Conservation (phyloP, 2,113 vertebrate species). For the Lagopus leucura region DNA sequence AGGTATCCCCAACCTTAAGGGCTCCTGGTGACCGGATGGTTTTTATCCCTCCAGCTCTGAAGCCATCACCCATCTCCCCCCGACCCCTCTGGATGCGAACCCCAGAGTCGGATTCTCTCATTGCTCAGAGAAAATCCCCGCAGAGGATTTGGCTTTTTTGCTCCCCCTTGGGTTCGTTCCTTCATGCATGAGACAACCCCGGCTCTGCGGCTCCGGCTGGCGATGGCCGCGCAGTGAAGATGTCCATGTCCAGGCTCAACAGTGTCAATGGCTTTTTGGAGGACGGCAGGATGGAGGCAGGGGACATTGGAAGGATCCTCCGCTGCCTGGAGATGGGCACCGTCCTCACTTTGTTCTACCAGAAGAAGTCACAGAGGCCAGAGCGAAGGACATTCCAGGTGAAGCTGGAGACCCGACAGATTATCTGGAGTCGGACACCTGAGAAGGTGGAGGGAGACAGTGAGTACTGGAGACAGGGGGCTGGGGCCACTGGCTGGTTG, state of each 20-base stretch:
- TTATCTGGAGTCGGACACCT: constrained; percentile 82
- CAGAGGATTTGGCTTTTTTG: neutral
- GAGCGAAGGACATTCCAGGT: constrained; percentile 88
- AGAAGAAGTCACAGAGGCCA: constrained; percentile 88
- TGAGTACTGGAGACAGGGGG: constrained; percentile 61
- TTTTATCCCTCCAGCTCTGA: neutral
- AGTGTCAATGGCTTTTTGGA: constrained; percentile 84
- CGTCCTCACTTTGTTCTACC: constrained; percentile 86
- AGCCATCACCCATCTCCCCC: neutral
- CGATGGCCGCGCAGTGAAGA: constrained; percentile 77
- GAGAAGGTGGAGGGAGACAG: constrained; percentile 86
- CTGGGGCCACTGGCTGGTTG: neutral
- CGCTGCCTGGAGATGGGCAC: constrained; percentile 85
- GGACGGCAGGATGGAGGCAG: constrained; percentile 72
- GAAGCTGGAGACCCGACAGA: constrained; percentile 80
- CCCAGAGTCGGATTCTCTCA: neutral
- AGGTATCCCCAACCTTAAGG: neutral
- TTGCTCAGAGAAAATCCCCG: neutral
- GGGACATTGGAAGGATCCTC: constrained; percentile 79
- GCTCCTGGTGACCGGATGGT: neutral
- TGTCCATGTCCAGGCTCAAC: constrained; percentile 82
- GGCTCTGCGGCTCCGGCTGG: constrained; percentile 13
- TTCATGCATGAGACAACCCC: constrained; percentile 50
- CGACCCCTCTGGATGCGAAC: neutral
- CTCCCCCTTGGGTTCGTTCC: neutral